These are phyloP conservation scores for Phaetusa simplex DNA, from an alignment of 2,113 vertebrate species.

Conservation along the genomic window DNA sequence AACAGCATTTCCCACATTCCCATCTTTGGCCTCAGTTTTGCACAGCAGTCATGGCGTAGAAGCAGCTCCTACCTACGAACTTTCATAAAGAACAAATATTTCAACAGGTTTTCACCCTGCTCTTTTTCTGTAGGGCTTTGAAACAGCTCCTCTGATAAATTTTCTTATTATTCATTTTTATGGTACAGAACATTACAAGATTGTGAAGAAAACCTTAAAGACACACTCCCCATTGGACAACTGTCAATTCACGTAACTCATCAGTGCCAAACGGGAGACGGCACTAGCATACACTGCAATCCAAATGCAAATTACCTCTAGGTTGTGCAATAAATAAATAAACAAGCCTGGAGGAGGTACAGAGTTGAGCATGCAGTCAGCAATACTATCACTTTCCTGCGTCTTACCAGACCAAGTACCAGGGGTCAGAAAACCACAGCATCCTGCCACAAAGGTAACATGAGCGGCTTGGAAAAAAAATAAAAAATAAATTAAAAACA, in stretches of 20 bases:
- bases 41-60: neutral
- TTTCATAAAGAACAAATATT: fast-evolving
- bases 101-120: neutral
- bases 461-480: neutral
- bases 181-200: neutral
- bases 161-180: neutral
- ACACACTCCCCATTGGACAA: neutral
- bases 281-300: neutral
- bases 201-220: neutral
- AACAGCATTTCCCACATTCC: neutral
- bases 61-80: neutral
- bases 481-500: neutral
- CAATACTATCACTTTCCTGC: neutral
- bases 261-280: neutral
- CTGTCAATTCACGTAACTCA: neutral
- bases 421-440: neutral
- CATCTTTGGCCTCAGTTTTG: neutral
- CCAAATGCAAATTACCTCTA: neutral
- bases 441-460: neutral
- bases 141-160: neutral
- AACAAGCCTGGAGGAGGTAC: neutral
- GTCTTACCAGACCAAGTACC: neutral
- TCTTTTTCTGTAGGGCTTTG: fast-evolving
- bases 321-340: neutral
- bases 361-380: neutral